Percentiles rank a stretch among this genome's conserved stretches.
These are phyloP conservation scores for Ophthalmolycus amberensis DNA, from an alignment of 2,113 vertebrate genomes.

Conservation along the genomic window DNA sequence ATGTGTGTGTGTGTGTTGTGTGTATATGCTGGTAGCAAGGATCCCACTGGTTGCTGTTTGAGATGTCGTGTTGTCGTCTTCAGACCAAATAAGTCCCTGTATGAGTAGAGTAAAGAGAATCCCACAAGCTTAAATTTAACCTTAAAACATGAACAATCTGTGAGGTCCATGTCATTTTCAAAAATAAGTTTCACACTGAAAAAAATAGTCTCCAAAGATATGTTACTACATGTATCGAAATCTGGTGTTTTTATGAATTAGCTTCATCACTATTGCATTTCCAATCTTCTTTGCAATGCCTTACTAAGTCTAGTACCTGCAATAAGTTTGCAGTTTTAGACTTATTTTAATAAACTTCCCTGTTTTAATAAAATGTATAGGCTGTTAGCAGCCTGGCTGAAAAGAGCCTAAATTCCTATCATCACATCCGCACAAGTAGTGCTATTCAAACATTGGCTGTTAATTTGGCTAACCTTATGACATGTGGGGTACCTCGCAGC, in stretches of 20 bases:
- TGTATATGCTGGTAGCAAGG: too few species aligned
- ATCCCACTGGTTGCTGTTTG: too few species aligned
- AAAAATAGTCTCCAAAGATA: too few species aligned
- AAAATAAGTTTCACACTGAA: too few species aligned
- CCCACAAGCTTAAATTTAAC: too few species aligned
- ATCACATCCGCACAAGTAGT: neutral
- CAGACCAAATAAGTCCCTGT: too few species aligned
- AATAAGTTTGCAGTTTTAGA: neutral
- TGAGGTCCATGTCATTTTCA: too few species aligned
- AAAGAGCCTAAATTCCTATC: neutral
- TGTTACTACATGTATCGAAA: neutral
- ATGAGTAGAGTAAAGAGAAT: too few species aligned
- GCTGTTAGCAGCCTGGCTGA: neutral
- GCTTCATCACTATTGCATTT: neutral
- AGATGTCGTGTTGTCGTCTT: too few species aligned
- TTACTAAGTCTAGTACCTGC: neutral
- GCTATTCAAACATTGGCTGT: slow-evolving; percentile 21
- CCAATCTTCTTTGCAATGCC: neutral
- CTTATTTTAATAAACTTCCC: neutral
- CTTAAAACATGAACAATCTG: neutral
- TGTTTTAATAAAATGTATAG: neutral
- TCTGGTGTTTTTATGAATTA: neutral
- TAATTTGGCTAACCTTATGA: slow-evolving; percentile 45
- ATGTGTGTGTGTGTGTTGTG: too few species aligned
- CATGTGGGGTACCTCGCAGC: slow-evolving; percentile 23